Percentiles rank a stretch among this genome's conserved stretches.
phyloP scores from a whole-genome alignment of 2,888 invertebrate genomes.

The Drosophila hamatofila region DNA sequence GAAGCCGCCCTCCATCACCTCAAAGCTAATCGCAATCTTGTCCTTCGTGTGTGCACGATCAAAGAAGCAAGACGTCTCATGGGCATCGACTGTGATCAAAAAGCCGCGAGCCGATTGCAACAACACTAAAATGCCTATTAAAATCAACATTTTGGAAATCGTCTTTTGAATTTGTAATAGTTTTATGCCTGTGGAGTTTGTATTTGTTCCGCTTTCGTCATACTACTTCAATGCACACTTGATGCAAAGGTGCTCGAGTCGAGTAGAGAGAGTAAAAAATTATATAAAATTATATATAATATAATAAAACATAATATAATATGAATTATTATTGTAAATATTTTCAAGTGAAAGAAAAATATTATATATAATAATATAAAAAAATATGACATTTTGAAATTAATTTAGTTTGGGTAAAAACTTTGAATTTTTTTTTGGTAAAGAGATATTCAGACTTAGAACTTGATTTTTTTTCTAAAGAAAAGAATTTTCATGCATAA shows the following conservation, averaged over 20 bases:
- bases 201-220: not conserved
- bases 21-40: conserved; percentile 56
- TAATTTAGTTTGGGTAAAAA: too few species aligned
- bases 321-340: too few species aligned
- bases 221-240: not conserved
- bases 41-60: conserved; percentile 54
- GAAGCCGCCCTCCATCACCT: conserved; percentile 74
- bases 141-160: conserved; percentile 7
- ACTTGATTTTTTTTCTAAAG: too few species aligned
- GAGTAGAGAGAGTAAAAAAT: too few species aligned
- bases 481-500: too few species aligned
- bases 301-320: not conserved
- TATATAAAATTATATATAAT: not conserved
- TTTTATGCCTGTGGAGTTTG: too few species aligned
- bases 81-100: conserved; percentile 64
- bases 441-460: too few species aligned
- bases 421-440: too few species aligned
- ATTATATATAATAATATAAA: not conserved
- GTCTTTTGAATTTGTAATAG: not conserved
- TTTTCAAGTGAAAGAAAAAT: too few species aligned
- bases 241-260: not conserved
- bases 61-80: conserved; percentile 61
- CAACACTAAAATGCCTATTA: conserved; percentile 4
- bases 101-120: conserved; percentile 25
- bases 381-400: not conserved